Evolutionary conservation across 2,888 invertebrate species (phyloP), one percentile per base, ranked within the genome.

Genomic region (Eupsilia transversa): DNA sequence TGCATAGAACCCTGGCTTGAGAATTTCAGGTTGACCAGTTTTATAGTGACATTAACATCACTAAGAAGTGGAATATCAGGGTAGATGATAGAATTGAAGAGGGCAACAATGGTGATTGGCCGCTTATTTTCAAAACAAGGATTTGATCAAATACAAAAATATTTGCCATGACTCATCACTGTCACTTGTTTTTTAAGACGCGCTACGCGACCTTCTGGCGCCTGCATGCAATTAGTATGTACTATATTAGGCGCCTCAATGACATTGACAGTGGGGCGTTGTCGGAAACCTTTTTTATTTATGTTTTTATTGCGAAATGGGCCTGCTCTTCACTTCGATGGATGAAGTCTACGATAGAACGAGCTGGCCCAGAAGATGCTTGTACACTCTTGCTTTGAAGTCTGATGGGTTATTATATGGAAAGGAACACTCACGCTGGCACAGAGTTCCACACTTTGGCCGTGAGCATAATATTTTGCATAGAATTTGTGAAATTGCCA

Each of bases 1-100:
- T 66, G 67, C 59, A 65, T 54, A 23, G 38, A 72, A 70, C 72
- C 75, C 69, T 76, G 68, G 71, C 74, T 77, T 71, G 41, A 12
- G 46, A 70, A 14, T 75, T 78, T 78, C 35, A 27, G 63, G 57
- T 27, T 65, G 33, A 4, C 27, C 1, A 33, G 41, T 54, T 72
- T 64, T 65, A 74, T 38, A 10, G 14, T n/a, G 10, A 7, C 5
- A 49, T 41, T 49, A 20, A 38, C 17, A 17, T 41, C 2, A 14
- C 3, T 14, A 49, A 30, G 10, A 2, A 49, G 12, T 30, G 0
- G 20, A 1, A 38, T 41, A 17, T 4, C n/a, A n/a, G 9, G 17
- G 2, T 56, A 14, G 14, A 4, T 27, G 1, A 6, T 9, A n/a
- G 3, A 43, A 35, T 41, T 12, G 6, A 46, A 38, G 1, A 35